Percentiles rank a stretch among this genome's conserved stretches.
phyloP scores from a whole-genome alignment of 2,797 vertebrate genomes.

The Lepidocolaptes lacrymiger region DNA sequence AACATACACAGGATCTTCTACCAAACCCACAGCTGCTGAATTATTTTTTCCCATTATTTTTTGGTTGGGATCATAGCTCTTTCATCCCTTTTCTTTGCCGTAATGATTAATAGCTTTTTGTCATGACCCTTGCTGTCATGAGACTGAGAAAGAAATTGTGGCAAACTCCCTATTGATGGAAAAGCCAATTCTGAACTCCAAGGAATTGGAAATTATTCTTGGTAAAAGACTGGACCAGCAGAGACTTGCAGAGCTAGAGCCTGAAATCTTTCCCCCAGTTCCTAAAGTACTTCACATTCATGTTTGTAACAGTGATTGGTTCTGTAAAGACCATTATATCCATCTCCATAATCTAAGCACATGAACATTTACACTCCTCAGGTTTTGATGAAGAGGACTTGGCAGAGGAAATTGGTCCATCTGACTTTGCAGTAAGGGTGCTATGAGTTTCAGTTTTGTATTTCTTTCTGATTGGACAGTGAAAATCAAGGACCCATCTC shows the following conservation, averaged over 20 bases:
- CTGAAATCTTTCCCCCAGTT: background rate
- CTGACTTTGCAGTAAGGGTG: background rate
- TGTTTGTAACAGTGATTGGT: background rate
- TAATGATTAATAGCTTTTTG: slow-evolving; percentile 25
- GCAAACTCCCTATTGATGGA: background rate
- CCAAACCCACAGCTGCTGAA: slow-evolving; percentile 8
- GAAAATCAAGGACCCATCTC: background rate
- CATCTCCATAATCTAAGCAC: background rate
- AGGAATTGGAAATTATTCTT: background rate
- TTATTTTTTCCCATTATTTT: background rate
- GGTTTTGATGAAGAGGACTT: background rate
- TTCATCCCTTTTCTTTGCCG: background rate
- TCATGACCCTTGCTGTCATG: background rate
- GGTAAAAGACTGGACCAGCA: background rate
- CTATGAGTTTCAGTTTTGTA: background rate
- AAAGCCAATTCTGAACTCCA: background rate
- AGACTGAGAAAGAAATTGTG: slow-evolving; percentile 8
- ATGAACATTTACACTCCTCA: background rate
- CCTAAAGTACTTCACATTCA: background rate
- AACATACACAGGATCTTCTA: background rate
- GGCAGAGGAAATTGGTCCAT: background rate
- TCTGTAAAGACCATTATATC: background rate
- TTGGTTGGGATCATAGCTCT: background rate
- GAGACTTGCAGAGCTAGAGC: background rate
- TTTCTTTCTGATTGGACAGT: background rate